These are phyloP conservation scores for Daubentonia madagascariensis DNA, from an alignment of 2,113 vertebrate species.

Conservation along the genomic window DNA sequence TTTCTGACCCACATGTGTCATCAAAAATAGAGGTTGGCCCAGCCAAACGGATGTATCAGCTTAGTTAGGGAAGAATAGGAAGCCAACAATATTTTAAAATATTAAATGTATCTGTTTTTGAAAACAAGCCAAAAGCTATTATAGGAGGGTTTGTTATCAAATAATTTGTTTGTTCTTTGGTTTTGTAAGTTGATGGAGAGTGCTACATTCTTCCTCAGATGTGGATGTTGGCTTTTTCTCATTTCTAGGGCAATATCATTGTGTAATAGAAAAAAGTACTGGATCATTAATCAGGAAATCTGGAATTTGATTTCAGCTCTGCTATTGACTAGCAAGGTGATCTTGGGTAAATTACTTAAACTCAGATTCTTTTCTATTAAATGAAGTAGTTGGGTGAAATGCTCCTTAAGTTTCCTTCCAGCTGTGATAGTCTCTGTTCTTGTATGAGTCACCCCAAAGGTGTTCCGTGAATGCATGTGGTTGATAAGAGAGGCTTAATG, in stretches of 20 bases:
- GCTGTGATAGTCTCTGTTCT: background rate
- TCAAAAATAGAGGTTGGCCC: background rate
- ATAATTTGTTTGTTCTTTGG: background rate
- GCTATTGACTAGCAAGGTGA: background rate
- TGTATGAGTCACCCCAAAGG: background rate
- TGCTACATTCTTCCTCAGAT: background rate
- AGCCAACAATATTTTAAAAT: constrained; percentile 21
- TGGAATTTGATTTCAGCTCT: background rate
- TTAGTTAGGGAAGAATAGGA: constrained; percentile 5
- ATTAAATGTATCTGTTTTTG: background rate
- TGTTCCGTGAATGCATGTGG: background rate
- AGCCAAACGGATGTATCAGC: background rate
- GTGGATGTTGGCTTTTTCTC: background rate
- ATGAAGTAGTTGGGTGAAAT: background rate
- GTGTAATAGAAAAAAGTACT: background rate
- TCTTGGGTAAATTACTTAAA: background rate
- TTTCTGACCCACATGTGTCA: background rate
- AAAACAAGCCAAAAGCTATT: background rate
- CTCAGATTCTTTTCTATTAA: background rate
- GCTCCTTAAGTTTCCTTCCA: background rate
- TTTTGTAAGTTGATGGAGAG: background rate
- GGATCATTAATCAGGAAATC: background rate
- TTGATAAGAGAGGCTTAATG: background rate
- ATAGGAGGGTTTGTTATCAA: background rate
- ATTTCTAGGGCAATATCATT: background rate